Conservation (phyloP, 1,140 invertebrate species). For the Belonocnema kinseyi region DNA sequence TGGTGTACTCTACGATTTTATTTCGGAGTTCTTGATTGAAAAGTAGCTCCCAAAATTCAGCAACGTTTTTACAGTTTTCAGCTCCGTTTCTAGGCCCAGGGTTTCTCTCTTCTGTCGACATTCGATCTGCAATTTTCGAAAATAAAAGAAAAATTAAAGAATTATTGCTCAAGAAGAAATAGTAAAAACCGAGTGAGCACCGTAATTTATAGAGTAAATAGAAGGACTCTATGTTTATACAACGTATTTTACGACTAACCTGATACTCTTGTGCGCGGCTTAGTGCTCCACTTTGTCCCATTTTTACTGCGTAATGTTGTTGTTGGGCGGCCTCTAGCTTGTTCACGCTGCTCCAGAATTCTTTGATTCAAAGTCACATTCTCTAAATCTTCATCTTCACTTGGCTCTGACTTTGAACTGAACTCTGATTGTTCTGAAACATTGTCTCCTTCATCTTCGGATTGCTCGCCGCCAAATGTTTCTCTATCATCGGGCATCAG, state of each 20-base stretch:
- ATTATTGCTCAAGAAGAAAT: too few relatives aligned
- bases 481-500: not conserved
- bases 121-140: not conserved
- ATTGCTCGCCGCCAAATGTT: not conserved
- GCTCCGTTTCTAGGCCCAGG: too few relatives aligned
- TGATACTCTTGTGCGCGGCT: not conserved
- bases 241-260: too few relatives aligned
- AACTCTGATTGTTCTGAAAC: not conserved
- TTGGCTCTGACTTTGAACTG: not conserved
- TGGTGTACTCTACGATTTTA: slow-evolving; percentile 6
- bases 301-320: slow-evolving; percentile 1
- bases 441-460: not conserved
- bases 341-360: not conserved
- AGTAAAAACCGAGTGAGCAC: too few relatives aligned
- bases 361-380: not conserved
- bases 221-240: too few relatives aligned
- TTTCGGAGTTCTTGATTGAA: slow-evolving; percentile 15
- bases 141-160: too few relatives aligned
- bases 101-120: too few relatives aligned
- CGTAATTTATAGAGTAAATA: not conserved
- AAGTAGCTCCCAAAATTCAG: slow-evolving; percentile 27
- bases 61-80: too few relatives aligned
- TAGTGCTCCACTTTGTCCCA: slow-evolving; percentile 6
- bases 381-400: slow-evolving; percentile 4
- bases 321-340: not conserved